These are phyloP conservation scores for Bufo gargarizans DNA, from an alignment of 2,113 vertebrate genomes.

Conservation along the genomic window DNA sequence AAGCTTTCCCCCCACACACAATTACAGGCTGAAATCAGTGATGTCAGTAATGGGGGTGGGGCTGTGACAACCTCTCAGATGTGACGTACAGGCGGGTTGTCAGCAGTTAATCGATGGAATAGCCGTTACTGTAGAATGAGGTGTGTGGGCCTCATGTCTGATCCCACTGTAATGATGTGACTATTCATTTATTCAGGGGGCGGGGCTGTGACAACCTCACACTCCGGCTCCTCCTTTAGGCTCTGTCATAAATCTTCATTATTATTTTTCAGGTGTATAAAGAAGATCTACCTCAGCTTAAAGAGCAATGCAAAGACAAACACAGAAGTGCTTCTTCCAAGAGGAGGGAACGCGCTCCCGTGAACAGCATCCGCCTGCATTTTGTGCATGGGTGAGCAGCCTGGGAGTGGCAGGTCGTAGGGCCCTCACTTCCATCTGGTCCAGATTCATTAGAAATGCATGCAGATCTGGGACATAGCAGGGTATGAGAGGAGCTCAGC, in stretches of 20 bases:
- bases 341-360: conserved; percentile 86
- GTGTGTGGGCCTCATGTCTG: too few species aligned
- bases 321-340: conserved; percentile 85
- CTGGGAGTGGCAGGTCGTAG: background rate
- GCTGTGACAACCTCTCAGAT: too few species aligned
- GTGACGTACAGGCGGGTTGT: too few species aligned
- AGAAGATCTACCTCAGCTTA: conserved; percentile 99
- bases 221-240: too few species aligned
- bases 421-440: background rate
- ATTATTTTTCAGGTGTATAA: conserved; percentile 89
- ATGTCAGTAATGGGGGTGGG: too few species aligned
- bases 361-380: conserved; percentile 89
- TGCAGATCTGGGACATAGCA: background rate
- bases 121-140: too few species aligned
- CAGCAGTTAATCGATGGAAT: too few species aligned
- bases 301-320: conserved; percentile 96
- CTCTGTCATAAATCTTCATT: background rate
- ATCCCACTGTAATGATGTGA: too few species aligned
- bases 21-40: too few species aligned
- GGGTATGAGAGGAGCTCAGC: background rate
- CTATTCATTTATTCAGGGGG: too few species aligned
- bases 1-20: too few species aligned
- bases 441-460: background rate
- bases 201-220: background rate
- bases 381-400: conserved; percentile 92